Conservation (phyloP, 2,797 vertebrate genomes). For the Myotis findleyi region DNA sequence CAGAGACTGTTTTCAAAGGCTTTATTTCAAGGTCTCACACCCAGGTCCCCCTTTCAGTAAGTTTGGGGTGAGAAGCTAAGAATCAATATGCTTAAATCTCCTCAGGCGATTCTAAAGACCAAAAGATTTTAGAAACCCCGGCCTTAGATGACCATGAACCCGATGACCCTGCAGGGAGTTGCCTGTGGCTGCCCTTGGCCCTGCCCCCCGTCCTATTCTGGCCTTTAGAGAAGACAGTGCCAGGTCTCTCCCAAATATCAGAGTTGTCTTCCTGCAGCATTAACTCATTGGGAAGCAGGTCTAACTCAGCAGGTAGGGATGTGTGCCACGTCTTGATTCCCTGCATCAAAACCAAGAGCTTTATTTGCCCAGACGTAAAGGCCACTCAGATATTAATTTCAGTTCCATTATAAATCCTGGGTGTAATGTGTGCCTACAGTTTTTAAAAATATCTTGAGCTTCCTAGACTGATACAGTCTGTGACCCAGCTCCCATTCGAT, state of each 20-base stretch:
- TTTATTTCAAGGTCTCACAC: neutral
- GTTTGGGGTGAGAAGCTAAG: neutral
- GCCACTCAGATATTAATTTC: neutral
- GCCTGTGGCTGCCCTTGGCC: neutral
- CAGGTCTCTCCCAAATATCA: neutral
- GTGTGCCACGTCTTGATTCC: neutral
- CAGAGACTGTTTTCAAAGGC: neutral
- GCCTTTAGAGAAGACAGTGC: neutral
- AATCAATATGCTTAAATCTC: neutral
- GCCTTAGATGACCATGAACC: neutral
- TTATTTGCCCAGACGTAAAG: neutral
- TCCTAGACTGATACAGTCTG: neutral
- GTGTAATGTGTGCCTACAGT: neutral
- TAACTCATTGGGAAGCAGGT: neutral
- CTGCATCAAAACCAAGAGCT: neutral
- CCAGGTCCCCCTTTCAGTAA: neutral
- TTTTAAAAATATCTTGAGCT: neutral
- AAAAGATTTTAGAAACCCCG: slow-evolving; percentile 10
- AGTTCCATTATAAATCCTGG: neutral
- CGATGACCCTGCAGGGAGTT: neutral
- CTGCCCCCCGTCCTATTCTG: neutral
- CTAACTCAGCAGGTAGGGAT: neutral
- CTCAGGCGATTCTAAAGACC: neutral
- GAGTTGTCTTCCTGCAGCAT: neutral
- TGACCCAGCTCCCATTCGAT: neutral